A percentile compares a stretch with the other conserved stretches of the same genome.
Conservation (phyloP, 2,113 vertebrate genomes). For the Mesocricetus auratus region DNA sequence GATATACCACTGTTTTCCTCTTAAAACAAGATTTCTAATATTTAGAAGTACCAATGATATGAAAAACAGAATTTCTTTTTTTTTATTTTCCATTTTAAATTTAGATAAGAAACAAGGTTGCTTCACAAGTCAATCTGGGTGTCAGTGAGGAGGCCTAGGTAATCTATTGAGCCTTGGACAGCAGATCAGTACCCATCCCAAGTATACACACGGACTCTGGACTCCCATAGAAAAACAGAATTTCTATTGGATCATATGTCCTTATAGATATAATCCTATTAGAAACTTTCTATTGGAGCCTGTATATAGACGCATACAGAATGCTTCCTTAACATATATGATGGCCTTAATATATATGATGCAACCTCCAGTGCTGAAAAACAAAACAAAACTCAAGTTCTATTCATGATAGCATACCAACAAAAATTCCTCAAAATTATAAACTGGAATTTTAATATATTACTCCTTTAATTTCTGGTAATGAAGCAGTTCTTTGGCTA, state of each 20-base stretch:
- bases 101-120: no score
- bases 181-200: no score
- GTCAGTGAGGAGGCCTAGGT: no score
- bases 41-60: not conserved
- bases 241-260: not conserved
- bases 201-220: no score
- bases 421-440: conserved; percentile 36
- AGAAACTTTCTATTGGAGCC: not conserved
- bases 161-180: no score
- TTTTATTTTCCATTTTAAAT: no score
- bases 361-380: not conserved
- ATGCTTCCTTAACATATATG: not conserved
- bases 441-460: conserved; percentile 12
- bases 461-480: conserved; percentile 50
- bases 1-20: not conserved
- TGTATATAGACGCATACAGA: not conserved
- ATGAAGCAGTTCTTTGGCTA: not conserved
- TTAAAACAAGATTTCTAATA: not conserved
- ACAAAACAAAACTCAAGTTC: not conserved
- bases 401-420: not conserved
- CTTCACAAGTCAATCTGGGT: no score
- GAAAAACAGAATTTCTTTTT: conserved; percentile 47
- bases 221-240: conserved; percentile 47
- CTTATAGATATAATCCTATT: not conserved
- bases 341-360: not conserved